Base-by-base conservation (phyloP, 2,888 invertebrate genomes). In the Dermolepida albohirtum region DNA sequence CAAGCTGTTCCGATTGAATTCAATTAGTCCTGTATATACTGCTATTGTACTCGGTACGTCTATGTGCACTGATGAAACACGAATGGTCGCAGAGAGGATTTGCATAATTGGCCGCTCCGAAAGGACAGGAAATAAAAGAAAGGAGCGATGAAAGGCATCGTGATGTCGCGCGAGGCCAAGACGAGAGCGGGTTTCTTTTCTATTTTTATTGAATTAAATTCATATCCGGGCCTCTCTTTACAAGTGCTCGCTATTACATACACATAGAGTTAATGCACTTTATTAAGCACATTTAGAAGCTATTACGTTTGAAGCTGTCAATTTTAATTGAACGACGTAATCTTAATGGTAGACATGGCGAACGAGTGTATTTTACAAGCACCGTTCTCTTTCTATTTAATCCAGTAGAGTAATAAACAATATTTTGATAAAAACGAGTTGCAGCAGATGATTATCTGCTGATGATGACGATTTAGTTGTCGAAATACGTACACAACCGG, bases 21-120 rank as follows among this genome's bases (percentile, higher is more conserved):
- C 59, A 62, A 62, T 62, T 62, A 62, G 59, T 34, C 47, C 6
- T 2, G 34, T 34, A 8, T 34, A 34, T 34, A 6, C 34, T 6
- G 34, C 34, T 34, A 34, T 34, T 34, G 34, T 34, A 7, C 6
- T 34, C 34, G 34, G 10, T 34, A 34, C 34, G 34, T 34, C 10
- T 6, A 6, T 6, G 6, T 34, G 10, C 34, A 34, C 6, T 34
- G 34, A 34, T 10, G 34, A 34, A 34, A 34, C 34, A 34, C 34
- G 34, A 34, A 34, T 7, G 6, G 34, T 34, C 6, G 34, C 29
- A 7, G 34, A 34, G 34, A 34, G 59, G 47, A 62, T 62, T 62
- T 62, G 59, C 59, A 62, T 62, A 62, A 62, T 62, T 62, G 59
- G 59, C 47, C 34, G 47, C 47, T 39, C 47, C 47, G 47, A 34